Percentiles rank a stretch among this genome's conserved stretches.
phyloP scores from a whole-genome alignment of 2,888 invertebrate species.

The Diarsia rubi region DNA sequence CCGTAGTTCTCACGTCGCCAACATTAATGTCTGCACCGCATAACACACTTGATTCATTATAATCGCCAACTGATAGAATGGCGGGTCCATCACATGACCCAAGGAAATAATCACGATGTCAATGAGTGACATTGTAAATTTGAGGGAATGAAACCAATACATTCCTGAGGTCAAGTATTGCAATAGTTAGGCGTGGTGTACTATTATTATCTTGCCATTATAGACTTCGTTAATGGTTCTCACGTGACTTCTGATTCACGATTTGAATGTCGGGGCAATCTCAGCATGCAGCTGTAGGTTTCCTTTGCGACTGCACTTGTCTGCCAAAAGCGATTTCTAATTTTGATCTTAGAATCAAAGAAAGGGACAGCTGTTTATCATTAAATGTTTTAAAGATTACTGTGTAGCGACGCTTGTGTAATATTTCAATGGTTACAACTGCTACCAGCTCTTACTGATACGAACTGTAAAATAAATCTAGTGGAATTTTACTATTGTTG shows the following conservation, averaged over 20 bases:
- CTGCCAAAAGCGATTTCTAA: constrained; percentile 51
- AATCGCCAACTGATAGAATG: constrained; percentile 25
- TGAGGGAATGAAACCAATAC: constrained; percentile 55
- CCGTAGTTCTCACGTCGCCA: constrained; percentile 10
- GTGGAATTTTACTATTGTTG: neutral
- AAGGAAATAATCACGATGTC: constrained; percentile 44
- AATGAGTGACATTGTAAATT: constrained; percentile 49
- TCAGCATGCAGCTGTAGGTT: constrained; percentile 22
- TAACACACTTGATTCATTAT: constrained; percentile 27
- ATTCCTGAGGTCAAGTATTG: constrained; percentile 51
- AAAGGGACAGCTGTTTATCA: constrained; percentile 17
- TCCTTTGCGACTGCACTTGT: constrained; percentile 21
- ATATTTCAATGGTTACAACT: neutral
- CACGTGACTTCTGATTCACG: constrained; percentile 35
- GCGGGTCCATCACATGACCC: constrained; percentile 37
- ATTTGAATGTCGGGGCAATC: constrained; percentile 8
- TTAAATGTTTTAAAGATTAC: constrained; percentile 1
- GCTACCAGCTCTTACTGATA: neutral
- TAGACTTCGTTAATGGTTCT: constrained; percentile 25
- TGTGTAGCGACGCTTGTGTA: neutral
- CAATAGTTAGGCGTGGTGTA: constrained; percentile 23
- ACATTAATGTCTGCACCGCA: constrained; percentile 5
- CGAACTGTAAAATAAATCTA: neutral
- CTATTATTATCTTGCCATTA: constrained; percentile 25
- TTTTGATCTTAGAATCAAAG: constrained; percentile 35